A percentile compares a stretch with the other conserved stretches of the same genome.
Evolutionary conservation across 2,113 vertebrate genomes (phyloP).

Genomic region (Pelvicachromis taeniatus): DNA sequence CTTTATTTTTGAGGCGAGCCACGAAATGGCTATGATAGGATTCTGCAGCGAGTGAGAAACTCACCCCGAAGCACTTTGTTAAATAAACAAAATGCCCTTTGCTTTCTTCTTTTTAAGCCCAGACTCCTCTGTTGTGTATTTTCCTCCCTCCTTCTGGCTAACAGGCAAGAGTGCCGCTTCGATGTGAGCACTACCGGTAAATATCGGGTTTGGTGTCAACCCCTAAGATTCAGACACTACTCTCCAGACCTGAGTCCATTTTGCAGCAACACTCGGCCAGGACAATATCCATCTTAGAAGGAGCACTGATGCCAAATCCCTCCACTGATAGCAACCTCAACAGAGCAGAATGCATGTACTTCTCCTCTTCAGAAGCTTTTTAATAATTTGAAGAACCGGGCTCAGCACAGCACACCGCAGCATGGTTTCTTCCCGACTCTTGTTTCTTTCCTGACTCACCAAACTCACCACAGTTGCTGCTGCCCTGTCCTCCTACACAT

Average conservation of each 20-base stretch:
- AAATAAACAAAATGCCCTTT: slow-evolving; percentile 42
- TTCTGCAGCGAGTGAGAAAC: slow-evolving; percentile 29
- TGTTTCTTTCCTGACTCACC: slow-evolving; percentile 33
- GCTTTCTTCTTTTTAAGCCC: not conserved
- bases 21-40: slow-evolving; percentile 26
- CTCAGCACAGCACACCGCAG: slow-evolving; percentile 19
- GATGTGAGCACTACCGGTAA: not conserved
- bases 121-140: not conserved
- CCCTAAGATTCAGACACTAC: slow-evolving; percentile 11
- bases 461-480: slow-evolving; percentile 31
- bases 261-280: slow-evolving; percentile 18
- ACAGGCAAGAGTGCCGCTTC: not conserved
- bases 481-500: slow-evolving; percentile 35
- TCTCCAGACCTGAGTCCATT: slow-evolving; percentile 26
- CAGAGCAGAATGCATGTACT: slow-evolving; percentile 23
- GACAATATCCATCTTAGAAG: slow-evolving; percentile 38
- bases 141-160: not conserved
- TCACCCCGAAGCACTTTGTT: slow-evolving; percentile 33
- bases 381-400: slow-evolving; percentile 44
- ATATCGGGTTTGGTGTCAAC: slow-evolving; percentile 34
- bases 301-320: slow-evolving; percentile 21
- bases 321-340: slow-evolving; percentile 15
- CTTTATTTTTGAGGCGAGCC: slow-evolving; percentile 46
- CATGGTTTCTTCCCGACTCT: slow-evolving; percentile 11
- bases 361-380: slow-evolving; percentile 46